Evolutionary conservation across 2,113 vertebrate genomes (phyloP).

Genomic region (Eulacestoma nigropectus): DNA sequence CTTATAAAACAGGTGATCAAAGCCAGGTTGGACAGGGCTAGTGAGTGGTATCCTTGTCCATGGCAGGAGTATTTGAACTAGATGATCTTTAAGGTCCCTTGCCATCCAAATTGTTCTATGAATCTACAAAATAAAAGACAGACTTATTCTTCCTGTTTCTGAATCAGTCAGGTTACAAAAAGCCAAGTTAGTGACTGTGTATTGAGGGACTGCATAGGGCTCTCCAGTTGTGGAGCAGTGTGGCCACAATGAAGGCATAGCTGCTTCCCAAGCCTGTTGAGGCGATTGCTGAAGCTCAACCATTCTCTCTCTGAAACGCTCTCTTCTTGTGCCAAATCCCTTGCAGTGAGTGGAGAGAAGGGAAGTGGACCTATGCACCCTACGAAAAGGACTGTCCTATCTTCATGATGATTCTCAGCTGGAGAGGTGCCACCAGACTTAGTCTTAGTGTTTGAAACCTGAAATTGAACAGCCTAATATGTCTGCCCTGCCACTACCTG

Average conservation of each 20-base stretch:
- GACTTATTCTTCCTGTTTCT: neutral
- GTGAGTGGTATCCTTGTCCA: neutral
- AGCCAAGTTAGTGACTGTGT: neutral
- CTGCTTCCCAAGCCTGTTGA: neutral
- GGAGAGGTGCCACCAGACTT: neutral
- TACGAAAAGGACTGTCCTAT: neutral
- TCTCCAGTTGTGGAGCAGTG: neutral
- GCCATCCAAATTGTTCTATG: neutral
- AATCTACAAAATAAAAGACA: neutral
- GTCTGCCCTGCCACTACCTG: neutral
- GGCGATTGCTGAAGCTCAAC: neutral
- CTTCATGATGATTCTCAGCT: neutral
- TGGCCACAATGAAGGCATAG: neutral
- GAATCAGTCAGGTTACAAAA: neutral
- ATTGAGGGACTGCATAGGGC: rapidly evolving
- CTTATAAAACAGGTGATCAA: neutral
- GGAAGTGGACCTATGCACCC: neutral
- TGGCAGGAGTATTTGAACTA: neutral
- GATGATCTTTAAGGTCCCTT: neutral
- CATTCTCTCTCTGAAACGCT: neutral
- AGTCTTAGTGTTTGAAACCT: neutral
- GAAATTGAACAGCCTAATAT: neutral
- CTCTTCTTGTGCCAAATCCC: neutral
- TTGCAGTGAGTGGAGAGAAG: neutral
- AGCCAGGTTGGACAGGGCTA: neutral